phyloP scores from a whole-genome alignment of 2,797 vertebrate genomes.

The Lateolabrax maculatus region DNA sequence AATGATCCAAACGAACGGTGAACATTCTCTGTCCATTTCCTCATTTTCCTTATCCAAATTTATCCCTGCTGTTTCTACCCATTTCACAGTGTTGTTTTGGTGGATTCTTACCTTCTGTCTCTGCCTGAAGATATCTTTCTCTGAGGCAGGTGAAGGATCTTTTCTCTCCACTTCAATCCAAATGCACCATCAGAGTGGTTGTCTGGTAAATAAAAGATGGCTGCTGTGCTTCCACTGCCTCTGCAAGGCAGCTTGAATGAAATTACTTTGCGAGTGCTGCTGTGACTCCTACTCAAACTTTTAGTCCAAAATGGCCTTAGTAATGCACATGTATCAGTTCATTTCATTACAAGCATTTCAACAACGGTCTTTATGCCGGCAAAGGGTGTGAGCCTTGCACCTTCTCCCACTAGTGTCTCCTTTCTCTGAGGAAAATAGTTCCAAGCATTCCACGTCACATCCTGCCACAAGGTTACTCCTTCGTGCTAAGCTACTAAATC shows the following conservation, averaged over 20 bases:
- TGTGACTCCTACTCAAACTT: neutral
- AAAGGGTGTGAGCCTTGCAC: neutral
- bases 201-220: constrained; percentile 46
- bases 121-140: constrained; percentile 20
- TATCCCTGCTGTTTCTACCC: neutral
- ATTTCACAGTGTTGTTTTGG: neutral
- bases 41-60: neutral
- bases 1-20: neutral
- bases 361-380: neutral
- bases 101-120: constrained; percentile 16
- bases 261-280: neutral
- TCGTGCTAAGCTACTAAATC: neutral
- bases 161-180: constrained; percentile 13
- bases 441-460: neutral
- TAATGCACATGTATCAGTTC: neutral
- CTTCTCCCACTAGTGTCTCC: neutral
- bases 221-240: constrained; percentile 10
- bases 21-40: neutral
- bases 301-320: neutral
- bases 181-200: constrained; percentile 23
- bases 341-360: neutral
- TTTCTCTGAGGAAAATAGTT: neutral
- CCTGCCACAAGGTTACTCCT: neutral
- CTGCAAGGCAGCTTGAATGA: constrained; percentile 14
- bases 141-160: neutral